Evolutionary conservation across 2,113 vertebrate species (phyloP), one percentile per base, ranked within the genome.

Genomic region (Nibea coibor): DNA sequence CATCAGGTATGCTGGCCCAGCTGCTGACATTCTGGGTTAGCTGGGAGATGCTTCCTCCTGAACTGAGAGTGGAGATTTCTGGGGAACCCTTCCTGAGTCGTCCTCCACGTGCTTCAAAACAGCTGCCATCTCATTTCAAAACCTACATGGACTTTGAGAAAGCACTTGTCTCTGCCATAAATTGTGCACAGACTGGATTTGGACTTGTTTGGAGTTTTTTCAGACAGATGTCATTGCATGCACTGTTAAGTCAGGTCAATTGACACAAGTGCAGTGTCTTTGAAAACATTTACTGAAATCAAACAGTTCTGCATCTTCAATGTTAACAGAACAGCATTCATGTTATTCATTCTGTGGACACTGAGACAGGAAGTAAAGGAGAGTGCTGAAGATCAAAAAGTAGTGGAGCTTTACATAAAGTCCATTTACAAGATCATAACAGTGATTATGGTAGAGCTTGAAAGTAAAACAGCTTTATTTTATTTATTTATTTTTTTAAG

Each of bases 151-250:
- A 31, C 15, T 58, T 58, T 2, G 15, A 58, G 26, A 4, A 58
- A 58, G 57, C 16, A 58, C 57, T 31, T 58, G 24, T 31, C 57
- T 17, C 15, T 31, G 24, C 57, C 56, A 58, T 58, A 58, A 58
- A 3, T 31, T 31, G 6, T 58, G 19, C 50, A 20, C 5, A 51
- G 17, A 28, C 24, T 16, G 56, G 56, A 28, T 58, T 58, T 28
- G 56, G 24, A 17, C 56, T 58, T 16, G n/a, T n/a, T n/a, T n/a
- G n/a, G n/a, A n/a, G n/a, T 58, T 56, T 56, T 58, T 51, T 50
- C 22, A 47, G 43, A 66, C 63, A 66, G 62, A 65, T 66, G 63
- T 65, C n/a, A 48, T 28, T 48, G 64, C 10, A 47, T 66, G 43
- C 22, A 66, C 22, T 28, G 15, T 26, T 48, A 43, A 47, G 43